These are phyloP conservation scores for Chironomus tepperi DNA, from an alignment of 1,140 invertebrate species.

Conservation along the genomic window DNA sequence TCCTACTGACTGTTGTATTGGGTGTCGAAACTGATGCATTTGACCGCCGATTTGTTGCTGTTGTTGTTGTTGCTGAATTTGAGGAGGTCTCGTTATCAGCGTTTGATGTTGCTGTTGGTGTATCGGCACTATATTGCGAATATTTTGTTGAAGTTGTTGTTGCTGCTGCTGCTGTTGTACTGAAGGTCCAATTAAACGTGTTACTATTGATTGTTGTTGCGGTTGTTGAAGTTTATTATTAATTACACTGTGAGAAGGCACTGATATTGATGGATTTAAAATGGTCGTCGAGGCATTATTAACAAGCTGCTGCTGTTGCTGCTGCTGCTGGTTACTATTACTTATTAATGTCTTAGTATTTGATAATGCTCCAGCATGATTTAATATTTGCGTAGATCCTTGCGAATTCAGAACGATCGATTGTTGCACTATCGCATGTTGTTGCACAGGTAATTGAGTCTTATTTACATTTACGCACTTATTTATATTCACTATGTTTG, in stretches of 20 bases:
- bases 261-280: slow-evolving; percentile 25
- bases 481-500: slow-evolving; percentile 1
- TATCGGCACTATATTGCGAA: slow-evolving; percentile 30
- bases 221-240: slow-evolving; percentile 28
- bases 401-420: background rate
- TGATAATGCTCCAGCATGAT: background rate
- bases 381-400: background rate
- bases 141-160: slow-evolving; percentile 24
- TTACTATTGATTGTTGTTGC: slow-evolving; percentile 30
- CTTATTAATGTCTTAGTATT: slow-evolving; percentile 1
- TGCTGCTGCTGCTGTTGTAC: slow-evolving; percentile 29
- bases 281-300: slow-evolving; percentile 23
- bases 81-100: slow-evolving; percentile 26
- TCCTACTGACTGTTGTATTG: slow-evolving; percentile 32
- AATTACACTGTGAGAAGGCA: slow-evolving; percentile 26
- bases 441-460: slow-evolving; percentile 13
- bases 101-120: slow-evolving; percentile 31
- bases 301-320: slow-evolving; percentile 32
- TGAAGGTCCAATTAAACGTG: slow-evolving; percentile 17
- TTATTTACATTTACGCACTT: slow-evolving; percentile 13
- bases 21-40: slow-evolving; percentile 35
- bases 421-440: background rate
- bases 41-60: slow-evolving; percentile 35
- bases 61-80: background rate
- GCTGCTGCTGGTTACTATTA: slow-evolving; percentile 33